Conservation (phyloP, 2,888 invertebrate species). For the Parnassius orleans region DNA sequence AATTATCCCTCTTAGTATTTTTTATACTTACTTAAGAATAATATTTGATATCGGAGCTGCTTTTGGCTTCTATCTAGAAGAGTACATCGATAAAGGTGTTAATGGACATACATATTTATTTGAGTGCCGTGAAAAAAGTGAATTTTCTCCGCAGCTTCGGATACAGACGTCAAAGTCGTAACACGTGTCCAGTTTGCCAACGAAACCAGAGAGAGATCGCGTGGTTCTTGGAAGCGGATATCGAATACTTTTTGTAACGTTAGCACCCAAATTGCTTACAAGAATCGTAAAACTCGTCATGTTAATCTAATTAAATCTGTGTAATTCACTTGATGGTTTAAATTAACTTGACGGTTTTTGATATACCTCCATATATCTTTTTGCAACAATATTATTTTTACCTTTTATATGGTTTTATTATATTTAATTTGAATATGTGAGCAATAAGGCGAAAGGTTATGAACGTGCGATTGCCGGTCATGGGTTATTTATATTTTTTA, state of each 20-base stretch:
- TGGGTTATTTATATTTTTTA: too few species aligned
- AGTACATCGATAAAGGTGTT: conserved; percentile 14
- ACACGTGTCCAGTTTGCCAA: conserved; percentile 29
- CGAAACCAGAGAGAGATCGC: conserved; percentile 14
- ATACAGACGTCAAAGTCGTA: conserved; percentile 26
- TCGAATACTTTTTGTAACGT: conserved; percentile 23
- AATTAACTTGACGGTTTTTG: neutral
- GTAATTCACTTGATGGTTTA: conserved; percentile 12
- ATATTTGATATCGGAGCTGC: too few species aligned
- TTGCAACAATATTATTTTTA: too few species aligned
- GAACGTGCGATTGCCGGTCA: too few species aligned
- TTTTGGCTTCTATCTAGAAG: too few species aligned
- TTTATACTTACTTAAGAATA: too few species aligned
- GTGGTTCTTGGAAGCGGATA: conserved; percentile 19
- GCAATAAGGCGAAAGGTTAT: too few species aligned
- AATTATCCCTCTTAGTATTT: too few species aligned
- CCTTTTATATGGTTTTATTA: too few species aligned
- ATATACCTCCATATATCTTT: too few species aligned
- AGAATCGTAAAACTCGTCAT: conserved; percentile 27
- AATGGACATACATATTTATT: conserved; percentile 26
- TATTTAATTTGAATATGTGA: too few species aligned
- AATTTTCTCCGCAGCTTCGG: conserved; percentile 13
- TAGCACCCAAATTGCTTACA: conserved; percentile 24
- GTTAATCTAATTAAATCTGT: conserved; percentile 27
- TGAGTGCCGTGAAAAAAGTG: conserved; percentile 7